Evolutionary conservation across 2,797 vertebrate species (phyloP), one percentile per base, ranked within the genome.

Genomic region (Falco columbarius): DNA sequence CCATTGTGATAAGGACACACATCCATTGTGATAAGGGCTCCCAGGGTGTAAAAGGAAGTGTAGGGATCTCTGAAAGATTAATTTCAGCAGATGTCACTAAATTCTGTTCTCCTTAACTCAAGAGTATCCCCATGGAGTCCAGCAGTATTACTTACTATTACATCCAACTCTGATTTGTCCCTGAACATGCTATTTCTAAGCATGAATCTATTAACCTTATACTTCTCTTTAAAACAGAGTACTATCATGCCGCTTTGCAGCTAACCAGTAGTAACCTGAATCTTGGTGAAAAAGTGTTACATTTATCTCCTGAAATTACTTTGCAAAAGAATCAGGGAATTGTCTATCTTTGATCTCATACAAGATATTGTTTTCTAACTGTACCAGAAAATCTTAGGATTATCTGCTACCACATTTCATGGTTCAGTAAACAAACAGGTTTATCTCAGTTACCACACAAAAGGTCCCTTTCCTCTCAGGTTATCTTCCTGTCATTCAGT

Each of bases 381-480:
- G 42, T 70, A 75, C 51, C 59, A 89, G 67, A 93, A 96, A 76
- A 89, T 55, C 77, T 55, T 70, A 15, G 32, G 17, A 19, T 87
- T 85, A 76, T 32, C 49, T 82, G 52, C 71, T 67, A 63, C 52
- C 89, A 51, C 42, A 86, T 47, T 62, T 84, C 85, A 44, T 3
- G 51, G 55, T 47, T 90, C 77, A 93, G 55, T 49, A 72, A 89
- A 91, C 70, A 87, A 93, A 65, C 55, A 93, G 47, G 56, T 89
- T 93, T 89, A 80, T 92, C 89, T 94, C 71, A 51, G 46, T 65
- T 61, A 72, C 42, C 90, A 77, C 19, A 66, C 42, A 82, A 87
- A 86, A 66, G 20, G 71, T 73, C 47, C 61, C 40, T 49, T 29
- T 87, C 56, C 55, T 84, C 55, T 87, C 6, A 1, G 38, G 44